These are phyloP conservation scores for Papilio xuthus DNA, from an alignment of 1,140 invertebrate species.

Conservation along the genomic window DNA sequence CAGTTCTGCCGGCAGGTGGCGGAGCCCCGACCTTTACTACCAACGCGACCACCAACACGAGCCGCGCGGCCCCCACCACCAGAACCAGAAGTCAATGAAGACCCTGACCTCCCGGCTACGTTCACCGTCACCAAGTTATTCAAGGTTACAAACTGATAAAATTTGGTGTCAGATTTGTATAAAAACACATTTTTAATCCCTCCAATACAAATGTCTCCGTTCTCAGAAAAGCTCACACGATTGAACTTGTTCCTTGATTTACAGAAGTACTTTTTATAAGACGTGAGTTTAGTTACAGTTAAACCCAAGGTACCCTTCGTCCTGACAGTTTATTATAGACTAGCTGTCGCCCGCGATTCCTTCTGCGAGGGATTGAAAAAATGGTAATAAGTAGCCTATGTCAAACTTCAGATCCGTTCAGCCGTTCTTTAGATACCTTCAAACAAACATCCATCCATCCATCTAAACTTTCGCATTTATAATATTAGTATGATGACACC, in stretches of 20 bases:
- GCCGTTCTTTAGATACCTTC: no score
- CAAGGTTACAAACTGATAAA: constrained; percentile 47
- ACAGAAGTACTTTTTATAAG: not conserved
- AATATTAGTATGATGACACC: no score
- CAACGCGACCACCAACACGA: constrained; percentile 55
- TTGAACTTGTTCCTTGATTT: not conserved
- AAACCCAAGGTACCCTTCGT: not conserved
- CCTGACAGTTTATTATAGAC: not conserved
- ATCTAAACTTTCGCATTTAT: no score
- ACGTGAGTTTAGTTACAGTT: not conserved
- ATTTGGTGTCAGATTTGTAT: not conserved
- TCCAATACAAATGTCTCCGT: not conserved
- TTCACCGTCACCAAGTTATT: constrained; percentile 65
- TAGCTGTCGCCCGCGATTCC: no score
- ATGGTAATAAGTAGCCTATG: no score
- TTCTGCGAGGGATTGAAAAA: no score
- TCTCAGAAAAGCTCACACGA: not conserved
- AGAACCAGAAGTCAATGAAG: constrained; percentile 44
- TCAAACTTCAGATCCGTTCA: no score
- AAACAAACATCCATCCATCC: no score
- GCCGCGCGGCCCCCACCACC: constrained; percentile 36
- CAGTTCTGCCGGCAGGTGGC: constrained; percentile 74
- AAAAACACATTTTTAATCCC: not conserved
- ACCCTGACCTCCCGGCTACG: constrained; percentile 55
- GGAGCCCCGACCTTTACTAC: constrained; percentile 39